phyloP scores from a whole-genome alignment of 2,797 vertebrate genomes.

The Tenualosa thibaudeaui region DNA sequence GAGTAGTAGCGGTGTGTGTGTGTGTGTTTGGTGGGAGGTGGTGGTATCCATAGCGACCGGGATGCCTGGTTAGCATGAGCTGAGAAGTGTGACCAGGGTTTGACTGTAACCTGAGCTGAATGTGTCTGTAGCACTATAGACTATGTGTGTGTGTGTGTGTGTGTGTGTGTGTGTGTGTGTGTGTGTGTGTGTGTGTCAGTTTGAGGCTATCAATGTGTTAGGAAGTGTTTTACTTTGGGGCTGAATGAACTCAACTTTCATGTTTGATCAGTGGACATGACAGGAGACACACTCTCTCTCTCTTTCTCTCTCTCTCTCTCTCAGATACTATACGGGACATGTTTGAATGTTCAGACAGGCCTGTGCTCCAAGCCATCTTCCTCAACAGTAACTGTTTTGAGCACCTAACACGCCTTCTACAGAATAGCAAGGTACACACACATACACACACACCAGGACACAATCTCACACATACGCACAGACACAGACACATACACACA shows the following conservation, averaged over 20 bases:
- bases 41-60: too few relatives aligned
- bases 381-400: constrained; percentile 99
- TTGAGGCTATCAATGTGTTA: neutral
- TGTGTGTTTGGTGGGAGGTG: neutral
- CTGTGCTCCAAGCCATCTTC: constrained; percentile 97
- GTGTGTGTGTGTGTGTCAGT: neutral
- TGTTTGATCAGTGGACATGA: too few relatives aligned
- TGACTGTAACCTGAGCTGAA: neutral
- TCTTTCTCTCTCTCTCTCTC: constrained; percentile 14
- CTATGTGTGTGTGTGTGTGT: too few relatives aligned
- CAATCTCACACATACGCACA: neutral
- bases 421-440: constrained; percentile 93
- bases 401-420: constrained; percentile 91
- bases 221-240: neutral
- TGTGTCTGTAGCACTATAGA: neutral
- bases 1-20: too few relatives aligned
- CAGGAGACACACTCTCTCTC: neutral
- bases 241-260: neutral
- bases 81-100: neutral
- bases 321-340: constrained; percentile 94
- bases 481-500: neutral
- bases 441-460: neutral
- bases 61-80: neutral
- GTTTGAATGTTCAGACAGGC: constrained; percentile 92
- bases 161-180: too few relatives aligned